Conservation (phyloP, 2,797 vertebrate genomes). For the Octomys mimax region DNA sequence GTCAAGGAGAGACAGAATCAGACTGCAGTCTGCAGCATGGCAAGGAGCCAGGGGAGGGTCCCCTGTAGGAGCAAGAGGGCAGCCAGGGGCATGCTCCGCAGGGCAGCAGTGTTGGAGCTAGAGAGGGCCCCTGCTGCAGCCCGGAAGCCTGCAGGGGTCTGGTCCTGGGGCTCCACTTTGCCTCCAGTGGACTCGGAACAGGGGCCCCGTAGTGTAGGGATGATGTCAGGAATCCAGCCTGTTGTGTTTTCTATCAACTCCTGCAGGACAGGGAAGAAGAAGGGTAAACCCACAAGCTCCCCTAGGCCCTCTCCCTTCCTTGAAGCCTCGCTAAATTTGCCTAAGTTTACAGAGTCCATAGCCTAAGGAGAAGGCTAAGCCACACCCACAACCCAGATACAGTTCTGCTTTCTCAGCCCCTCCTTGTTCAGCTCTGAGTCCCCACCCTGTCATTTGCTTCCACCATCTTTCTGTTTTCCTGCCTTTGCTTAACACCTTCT, state of each 20-base stretch:
- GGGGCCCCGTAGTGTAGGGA: not conserved
- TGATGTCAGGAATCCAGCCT: slow-evolving; percentile 81
- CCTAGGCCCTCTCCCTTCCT: not conserved
- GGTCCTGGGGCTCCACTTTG: slow-evolving; percentile 31
- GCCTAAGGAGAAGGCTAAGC: not conserved
- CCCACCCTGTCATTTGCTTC: not conserved
- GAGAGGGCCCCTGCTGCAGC: not conserved
- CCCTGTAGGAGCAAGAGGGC: slow-evolving; percentile 55
- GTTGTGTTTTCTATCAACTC: slow-evolving; percentile 82
- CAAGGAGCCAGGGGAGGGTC: slow-evolving; percentile 62
- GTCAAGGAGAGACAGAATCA: not conserved
- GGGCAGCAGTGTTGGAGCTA: not conserved
- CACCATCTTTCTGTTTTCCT: not conserved
- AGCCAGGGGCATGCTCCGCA: not conserved
- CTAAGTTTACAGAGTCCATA: not conserved
- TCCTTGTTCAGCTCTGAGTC: not conserved
- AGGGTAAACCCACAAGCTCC: fast-evolving
- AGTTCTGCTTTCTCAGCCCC: not conserved
- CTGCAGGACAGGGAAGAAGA: slow-evolving; percentile 54
- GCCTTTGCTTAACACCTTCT: not conserved
- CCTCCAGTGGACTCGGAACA: slow-evolving; percentile 75
- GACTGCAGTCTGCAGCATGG: not conserved
- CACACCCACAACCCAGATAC: too few relatives aligned
- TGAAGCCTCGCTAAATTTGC: not conserved
- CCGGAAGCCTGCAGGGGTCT: slow-evolving; percentile 55